Conservation (phyloP, 2,888 invertebrate genomes). For the Gonocerus acuteangulatus region DNA sequence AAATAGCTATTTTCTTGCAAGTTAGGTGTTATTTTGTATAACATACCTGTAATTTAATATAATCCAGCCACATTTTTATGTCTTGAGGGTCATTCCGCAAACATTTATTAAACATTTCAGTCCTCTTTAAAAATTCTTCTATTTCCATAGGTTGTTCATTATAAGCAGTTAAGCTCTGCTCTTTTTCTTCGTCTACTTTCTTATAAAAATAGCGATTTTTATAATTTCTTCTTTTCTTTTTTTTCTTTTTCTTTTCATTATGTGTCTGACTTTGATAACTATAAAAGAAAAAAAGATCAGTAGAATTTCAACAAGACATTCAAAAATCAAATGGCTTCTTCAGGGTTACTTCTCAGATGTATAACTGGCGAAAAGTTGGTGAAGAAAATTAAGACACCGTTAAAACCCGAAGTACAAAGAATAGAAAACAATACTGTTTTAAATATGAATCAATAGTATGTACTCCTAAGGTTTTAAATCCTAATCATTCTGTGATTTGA, state of each 20-base stretch:
- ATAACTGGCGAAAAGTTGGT: too few species aligned
- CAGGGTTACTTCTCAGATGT: too few species aligned
- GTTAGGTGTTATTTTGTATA: too few species aligned
- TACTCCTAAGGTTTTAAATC: too few species aligned
- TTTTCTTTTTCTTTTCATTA: slow-evolving; percentile 3
- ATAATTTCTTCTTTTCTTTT: slow-evolving; percentile 13
- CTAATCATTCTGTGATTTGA: too few species aligned
- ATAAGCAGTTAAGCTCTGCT: neutral
- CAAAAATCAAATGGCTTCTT: too few species aligned
- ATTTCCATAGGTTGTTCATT: slow-evolving; percentile 37
- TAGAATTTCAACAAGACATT: too few species aligned
- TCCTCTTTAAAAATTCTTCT: slow-evolving; percentile 47
- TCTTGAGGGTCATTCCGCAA: slow-evolving; percentile 49
- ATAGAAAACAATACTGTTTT: too few species aligned
- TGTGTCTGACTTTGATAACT: neutral
- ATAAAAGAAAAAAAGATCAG: slow-evolving; percentile 3
- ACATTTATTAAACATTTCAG: slow-evolving; percentile 50
- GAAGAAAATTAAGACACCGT: too few species aligned
- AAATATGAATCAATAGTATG: too few species aligned
- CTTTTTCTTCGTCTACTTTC: slow-evolving; percentile 6
- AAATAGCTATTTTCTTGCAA: too few species aligned
- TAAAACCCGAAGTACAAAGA: too few species aligned
- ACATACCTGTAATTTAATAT: slow-evolving; percentile 52
- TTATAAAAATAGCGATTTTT: slow-evolving; percentile 9
- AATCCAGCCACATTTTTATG: slow-evolving; percentile 53